Conservation (phyloP, 2,797 vertebrate genomes). For the Hyperoplus immaculatus region DNA sequence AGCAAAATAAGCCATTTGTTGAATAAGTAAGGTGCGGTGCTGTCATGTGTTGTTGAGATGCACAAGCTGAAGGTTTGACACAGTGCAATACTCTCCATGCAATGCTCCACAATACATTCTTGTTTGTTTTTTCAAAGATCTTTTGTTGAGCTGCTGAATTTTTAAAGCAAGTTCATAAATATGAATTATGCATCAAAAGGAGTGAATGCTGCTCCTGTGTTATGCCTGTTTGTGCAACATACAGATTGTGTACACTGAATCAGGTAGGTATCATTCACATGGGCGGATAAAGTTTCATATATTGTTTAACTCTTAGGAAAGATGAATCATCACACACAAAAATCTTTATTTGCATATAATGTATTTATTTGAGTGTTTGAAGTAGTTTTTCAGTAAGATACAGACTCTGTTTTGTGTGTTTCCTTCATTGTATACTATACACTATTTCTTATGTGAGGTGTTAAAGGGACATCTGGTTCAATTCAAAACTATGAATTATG, state of each 20-base stretch:
- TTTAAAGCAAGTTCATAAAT: constrained; percentile 61
- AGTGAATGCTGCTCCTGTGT: constrained; percentile 14
- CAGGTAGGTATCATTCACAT: not conserved
- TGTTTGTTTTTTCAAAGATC: constrained; percentile 48
- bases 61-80: not conserved
- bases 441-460: not conserved
- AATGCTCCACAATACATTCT: constrained; percentile 8
- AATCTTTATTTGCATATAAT: not conserved
- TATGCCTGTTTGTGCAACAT: constrained; percentile 22
- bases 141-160: constrained; percentile 61
- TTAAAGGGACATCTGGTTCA: not conserved
- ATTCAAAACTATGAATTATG: not conserved
- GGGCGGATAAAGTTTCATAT: not conserved
- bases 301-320: not conserved
- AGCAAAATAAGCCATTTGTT: not conserved
- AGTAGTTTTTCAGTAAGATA: not conserved
- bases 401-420: not conserved
- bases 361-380: not conserved
- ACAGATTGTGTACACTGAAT: constrained; percentile 33
- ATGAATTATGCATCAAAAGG: constrained; percentile 59
- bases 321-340: not conserved
- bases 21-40: not conserved
- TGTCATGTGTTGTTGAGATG: not conserved
- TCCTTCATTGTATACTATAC: not conserved
- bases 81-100: not conserved